These are phyloP conservation scores for Dendrocincla tyrannina DNA, from an alignment of 2,797 vertebrate genomes.

Conservation along the genomic window DNA sequence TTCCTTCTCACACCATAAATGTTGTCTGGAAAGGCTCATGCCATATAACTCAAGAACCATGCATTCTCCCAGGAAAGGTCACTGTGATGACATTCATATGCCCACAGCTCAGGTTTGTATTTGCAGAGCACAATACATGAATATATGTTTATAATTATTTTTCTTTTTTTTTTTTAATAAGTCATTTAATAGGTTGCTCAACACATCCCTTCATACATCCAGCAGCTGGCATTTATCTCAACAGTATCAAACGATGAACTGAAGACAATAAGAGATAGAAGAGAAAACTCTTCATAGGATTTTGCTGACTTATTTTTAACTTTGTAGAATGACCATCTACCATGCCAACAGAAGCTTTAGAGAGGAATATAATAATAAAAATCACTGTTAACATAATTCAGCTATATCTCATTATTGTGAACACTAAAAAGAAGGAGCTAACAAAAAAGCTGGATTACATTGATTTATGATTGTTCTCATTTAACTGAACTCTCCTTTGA, in stretches of 20 bases:
- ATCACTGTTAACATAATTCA: constrained; percentile 20
- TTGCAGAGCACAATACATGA: neutral
- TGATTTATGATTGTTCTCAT: constrained; percentile 29
- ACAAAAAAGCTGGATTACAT: neutral
- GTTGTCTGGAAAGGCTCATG: neutral
- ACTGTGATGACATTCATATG: neutral
- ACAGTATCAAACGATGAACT: neutral
- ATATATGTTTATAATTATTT: neutral
- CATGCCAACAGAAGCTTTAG: neutral
- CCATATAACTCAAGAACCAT: neutral
- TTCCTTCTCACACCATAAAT: neutral
- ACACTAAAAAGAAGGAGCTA: neutral
- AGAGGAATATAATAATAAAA: neutral
- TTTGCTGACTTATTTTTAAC: neutral
- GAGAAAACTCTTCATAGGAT: neutral
- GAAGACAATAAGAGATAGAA: neutral
- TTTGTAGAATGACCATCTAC: neutral
- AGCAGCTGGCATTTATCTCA: neutral
- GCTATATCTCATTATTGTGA: neutral
- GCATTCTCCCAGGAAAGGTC: neutral
- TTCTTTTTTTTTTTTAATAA: neutral
- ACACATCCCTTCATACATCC: neutral
- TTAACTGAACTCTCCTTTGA: constrained; percentile 21
- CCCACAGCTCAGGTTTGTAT: neutral
- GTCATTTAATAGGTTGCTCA: neutral